A percentile compares a stretch with the other conserved stretches of the same genome.
These are phyloP conservation scores for Oreonectes daqikongensis DNA, from an alignment of 2,797 vertebrate species.

Conservation along the genomic window DNA sequence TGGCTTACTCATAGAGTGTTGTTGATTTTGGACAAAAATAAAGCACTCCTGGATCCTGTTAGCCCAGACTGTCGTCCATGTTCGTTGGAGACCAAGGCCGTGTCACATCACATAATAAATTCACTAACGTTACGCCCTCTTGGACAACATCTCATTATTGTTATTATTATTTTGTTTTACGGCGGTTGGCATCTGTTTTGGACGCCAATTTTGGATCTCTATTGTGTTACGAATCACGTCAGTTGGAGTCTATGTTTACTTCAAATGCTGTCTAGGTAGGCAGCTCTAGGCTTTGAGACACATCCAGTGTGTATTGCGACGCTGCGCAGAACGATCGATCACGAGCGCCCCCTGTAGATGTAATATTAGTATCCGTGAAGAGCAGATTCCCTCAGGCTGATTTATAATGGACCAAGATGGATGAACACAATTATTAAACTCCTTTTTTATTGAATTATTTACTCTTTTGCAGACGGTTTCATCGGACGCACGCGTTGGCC, in stretches of 20 bases:
- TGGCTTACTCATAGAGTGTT: conserved; percentile 51
- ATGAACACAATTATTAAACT: neutral
- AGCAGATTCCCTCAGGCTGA: neutral
- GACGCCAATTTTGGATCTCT: neutral
- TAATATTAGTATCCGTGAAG: neutral
- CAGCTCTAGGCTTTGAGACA: neutral
- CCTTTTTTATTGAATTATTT: neutral
- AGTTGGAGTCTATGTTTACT: too few species aligned
- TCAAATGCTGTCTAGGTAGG: neutral
- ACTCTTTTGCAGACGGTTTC: too few species aligned
- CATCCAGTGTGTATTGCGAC: neutral
- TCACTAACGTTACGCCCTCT: neutral
- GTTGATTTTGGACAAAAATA: conserved; percentile 8
- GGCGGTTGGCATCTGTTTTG: neutral
- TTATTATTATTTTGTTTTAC: neutral
- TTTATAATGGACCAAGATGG: neutral
- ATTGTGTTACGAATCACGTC: neutral
- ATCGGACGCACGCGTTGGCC: too few species aligned
- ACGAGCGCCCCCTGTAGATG: conserved; percentile 10
- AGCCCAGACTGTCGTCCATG: conserved; percentile 5
- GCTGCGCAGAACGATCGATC: neutral
- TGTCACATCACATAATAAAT: neutral
- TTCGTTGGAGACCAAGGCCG: neutral
- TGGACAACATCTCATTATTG: neutral
- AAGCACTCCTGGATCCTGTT: conserved; percentile 13